phyloP scores from a whole-genome alignment of 2,113 vertebrate species.

The Penelope pileata region DNA sequence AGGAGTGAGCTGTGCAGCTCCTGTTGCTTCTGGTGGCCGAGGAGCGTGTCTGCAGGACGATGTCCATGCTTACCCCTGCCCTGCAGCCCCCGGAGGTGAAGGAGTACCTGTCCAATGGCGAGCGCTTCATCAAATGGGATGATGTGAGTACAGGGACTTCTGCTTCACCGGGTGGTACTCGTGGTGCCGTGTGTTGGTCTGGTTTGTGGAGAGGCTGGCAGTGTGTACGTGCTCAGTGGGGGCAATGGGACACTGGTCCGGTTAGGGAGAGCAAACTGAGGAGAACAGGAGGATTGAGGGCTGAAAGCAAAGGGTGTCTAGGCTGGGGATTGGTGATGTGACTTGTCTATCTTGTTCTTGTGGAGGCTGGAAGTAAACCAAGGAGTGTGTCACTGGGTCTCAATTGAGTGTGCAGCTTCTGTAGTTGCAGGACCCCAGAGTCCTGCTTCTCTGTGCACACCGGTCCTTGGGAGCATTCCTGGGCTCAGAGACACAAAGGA shows the following conservation, averaged over 20 bases:
- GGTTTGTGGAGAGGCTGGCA: neutral
- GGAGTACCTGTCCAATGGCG: conserved; percentile 90
- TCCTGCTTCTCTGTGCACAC: neutral
- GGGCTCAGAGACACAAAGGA: neutral
- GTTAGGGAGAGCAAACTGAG: neutral
- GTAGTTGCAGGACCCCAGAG: neutral
- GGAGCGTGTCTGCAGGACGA: conserved; percentile 54
- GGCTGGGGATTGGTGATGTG: neutral
- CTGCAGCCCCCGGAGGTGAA: conserved; percentile 85
- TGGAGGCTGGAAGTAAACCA: neutral
- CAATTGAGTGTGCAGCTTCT: neutral
- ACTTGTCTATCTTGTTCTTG: neutral
- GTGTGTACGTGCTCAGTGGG: no score
- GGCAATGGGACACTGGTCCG: rapidly evolving
- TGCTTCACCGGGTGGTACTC: neutral
- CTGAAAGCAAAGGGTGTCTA: neutral
- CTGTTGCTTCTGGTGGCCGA: neutral
- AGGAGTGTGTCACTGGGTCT: neutral
- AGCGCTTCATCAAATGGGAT: conserved; percentile 95
- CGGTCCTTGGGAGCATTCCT: neutral
- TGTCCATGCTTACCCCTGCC: conserved; percentile 84
- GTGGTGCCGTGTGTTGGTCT: neutral
- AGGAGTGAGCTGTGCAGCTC: neutral
- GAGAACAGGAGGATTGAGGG: neutral
- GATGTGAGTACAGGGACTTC: conserved; percentile 84